A percentile compares a stretch with the other conserved stretches of the same genome.
phyloP scores from a whole-genome alignment of 2,113 vertebrate species.

The Physeter macrocephalus region DNA sequence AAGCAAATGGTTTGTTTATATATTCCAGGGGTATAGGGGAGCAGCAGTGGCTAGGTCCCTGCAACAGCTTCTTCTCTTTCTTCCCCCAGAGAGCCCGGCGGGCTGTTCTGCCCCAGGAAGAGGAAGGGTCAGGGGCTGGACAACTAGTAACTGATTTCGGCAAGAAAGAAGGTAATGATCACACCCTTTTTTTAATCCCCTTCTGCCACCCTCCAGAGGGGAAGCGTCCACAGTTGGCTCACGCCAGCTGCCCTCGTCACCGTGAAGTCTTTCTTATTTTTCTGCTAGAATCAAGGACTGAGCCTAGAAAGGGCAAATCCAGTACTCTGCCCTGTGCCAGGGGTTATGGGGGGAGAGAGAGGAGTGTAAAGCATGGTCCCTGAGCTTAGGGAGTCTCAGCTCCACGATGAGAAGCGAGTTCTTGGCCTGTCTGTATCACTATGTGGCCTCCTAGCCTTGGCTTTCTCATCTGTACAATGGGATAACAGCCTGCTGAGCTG shows the following conservation, averaged over 20 bases:
- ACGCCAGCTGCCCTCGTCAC: background rate
- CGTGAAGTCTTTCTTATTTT: background rate
- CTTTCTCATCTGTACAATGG: background rate
- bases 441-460: background rate
- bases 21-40: background rate
- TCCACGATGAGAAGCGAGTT: background rate
- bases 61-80: background rate
- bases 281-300: background rate
- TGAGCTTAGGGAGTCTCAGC: background rate
- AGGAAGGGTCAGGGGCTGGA: slow-evolving; percentile 80
- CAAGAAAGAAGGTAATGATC: slow-evolving; percentile 79
- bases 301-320: background rate
- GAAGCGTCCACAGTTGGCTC: background rate
- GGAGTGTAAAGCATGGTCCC: background rate
- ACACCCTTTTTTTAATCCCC: background rate
- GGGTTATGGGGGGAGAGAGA: background rate
- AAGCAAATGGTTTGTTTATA: background rate
- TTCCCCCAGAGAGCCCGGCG: slow-evolving; percentile 79
- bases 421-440: background rate
- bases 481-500: background rate
- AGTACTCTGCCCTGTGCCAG: background rate
- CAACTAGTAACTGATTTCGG: background rate
- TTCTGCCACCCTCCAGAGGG: background rate
- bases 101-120: slow-evolving; percentile 61
- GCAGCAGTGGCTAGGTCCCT: fast-evolving